Percentiles rank a stretch among this genome's conserved stretches.
phyloP scores from a whole-genome alignment of 2,888 invertebrate genomes.

The Bedellia somnulentella region DNA sequence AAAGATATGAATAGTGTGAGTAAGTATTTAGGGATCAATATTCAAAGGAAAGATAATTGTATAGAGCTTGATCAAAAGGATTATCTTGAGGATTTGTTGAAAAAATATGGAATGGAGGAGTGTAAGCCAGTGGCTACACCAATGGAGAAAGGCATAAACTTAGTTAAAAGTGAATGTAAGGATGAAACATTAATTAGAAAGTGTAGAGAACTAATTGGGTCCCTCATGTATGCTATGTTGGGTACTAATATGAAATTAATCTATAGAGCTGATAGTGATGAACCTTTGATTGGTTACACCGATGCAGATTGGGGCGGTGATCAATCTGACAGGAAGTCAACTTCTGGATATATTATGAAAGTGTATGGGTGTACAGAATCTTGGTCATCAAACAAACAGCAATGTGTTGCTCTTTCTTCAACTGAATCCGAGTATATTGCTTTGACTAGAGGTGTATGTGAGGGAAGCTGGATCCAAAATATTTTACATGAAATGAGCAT shows the following conservation, averaged over 20 bases:
- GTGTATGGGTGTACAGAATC: constrained; percentile 7
- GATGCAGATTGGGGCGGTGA: constrained; percentile 11
- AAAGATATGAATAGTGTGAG: constrained; percentile 1
- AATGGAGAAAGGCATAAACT: background rate
- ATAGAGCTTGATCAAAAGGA: constrained; percentile 11
- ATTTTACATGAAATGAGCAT: constrained; percentile 6
- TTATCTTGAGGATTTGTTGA: constrained; percentile 12
- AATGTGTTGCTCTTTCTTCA: constrained; percentile 9
- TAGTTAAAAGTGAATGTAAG: background rate
- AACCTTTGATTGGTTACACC: constrained; percentile 6
- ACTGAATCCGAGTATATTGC: constrained; percentile 10
- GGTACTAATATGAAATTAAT: background rate
- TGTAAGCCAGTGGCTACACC: background rate
- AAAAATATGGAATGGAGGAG: constrained; percentile 8
- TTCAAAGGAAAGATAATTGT: constrained; percentile 13
- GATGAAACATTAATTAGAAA: background rate
- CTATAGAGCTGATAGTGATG: background rate
- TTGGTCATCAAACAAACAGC: constrained; percentile 8
- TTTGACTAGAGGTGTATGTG: constrained; percentile 3
- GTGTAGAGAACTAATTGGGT: background rate
- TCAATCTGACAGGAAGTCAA: constrained; percentile 8
- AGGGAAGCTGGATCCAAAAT: constrained; percentile 9
- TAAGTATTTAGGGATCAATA: constrained; percentile 7
- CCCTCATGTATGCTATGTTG: background rate
- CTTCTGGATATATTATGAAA: constrained; percentile 9